phyloP scores from a whole-genome alignment of 2,888 invertebrate genomes.

The Hartigia nigra region DNA sequence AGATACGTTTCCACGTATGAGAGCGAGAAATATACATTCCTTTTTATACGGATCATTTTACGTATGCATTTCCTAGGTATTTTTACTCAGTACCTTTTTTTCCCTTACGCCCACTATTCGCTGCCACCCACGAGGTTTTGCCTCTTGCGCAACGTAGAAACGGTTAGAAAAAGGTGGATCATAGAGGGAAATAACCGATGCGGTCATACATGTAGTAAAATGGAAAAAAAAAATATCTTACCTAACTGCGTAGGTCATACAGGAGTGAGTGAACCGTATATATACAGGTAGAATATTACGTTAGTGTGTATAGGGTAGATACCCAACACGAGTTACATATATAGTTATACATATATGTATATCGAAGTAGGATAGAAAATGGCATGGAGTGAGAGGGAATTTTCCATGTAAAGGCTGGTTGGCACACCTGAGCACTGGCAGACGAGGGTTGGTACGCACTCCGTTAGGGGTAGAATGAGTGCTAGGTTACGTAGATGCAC shows the following conservation, averaged over 20 bases:
- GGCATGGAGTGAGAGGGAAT: neutral
- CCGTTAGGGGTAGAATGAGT: slow-evolving; percentile 23
- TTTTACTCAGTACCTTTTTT: neutral
- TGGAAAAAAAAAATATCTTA: neutral
- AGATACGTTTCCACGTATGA: neutral
- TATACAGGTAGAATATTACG: neutral
- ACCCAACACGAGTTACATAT: neutral
- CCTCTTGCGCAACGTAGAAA: neutral
- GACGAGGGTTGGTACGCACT: slow-evolving; percentile 10
- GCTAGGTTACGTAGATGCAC: slow-evolving; percentile 11
- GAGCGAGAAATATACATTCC: neutral
- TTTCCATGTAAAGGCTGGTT: neutral
- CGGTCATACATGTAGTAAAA: neutral
- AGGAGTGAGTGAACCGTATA: neutral
- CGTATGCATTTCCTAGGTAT: neutral
- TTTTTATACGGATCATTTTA: neutral
- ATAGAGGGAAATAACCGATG: neutral
- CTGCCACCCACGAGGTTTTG: neutral
- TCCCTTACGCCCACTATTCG: neutral
- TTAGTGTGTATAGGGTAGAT: neutral
- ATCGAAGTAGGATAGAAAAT: neutral
- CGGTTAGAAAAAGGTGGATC: neutral
- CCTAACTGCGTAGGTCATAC: neutral
- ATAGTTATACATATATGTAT: neutral
- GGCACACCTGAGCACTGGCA: slow-evolving; percentile 28